Evolutionary conservation across 2,113 vertebrate species (phyloP), one percentile per base, ranked within the genome.

Genomic region (Neoarius graeffei): DNA sequence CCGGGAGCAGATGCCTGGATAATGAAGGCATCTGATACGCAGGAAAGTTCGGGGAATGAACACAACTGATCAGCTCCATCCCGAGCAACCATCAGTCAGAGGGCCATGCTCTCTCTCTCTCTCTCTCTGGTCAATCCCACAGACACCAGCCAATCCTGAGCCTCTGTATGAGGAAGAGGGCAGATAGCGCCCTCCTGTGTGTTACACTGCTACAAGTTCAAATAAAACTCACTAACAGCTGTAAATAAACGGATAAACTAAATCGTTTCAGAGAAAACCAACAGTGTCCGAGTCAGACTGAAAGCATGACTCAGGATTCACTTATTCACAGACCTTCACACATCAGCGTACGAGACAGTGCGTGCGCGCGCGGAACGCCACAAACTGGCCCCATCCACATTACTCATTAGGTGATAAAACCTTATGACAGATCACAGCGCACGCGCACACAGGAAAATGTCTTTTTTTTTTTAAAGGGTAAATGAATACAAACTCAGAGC

Each of bases 281-380:
- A 77, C 52, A 27, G 9, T 52, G 15, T 71, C 2, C 6, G 35
- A 48, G 14, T 67, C 9, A 67, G 81, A 25, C 57, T 57, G 56
- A 81, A 42, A 19, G 56, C 25, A 62, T 27, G 84, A 88, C 79
- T 71, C 62, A 73, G 73, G 17, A 52, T 17, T 67, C 66, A 80
- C 54, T 86, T 86, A 88, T 84, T 90, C 86, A 88, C 20, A 50
- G 89, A 90, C 89, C 89, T 90, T 90, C 87, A 88, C 89, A 88
- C 69, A 0, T 27, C 42, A 42, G 57, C 1, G 67, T 71, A 80
- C n/a, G 35, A 88, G 86, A 83, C 77, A 62, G 57, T 57, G 74
- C 81, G 77, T 7, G 69, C 0, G 42, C 48, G 59, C 64, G 7
- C 11, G 25, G 35, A 71, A 57, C 42, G 11, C 54, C 52, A 50